A percentile compares a stretch with the other conserved stretches of the same genome.
Conservation (phyloP, 2,113 vertebrate genomes). For the Nycticryphes semicollaris region DNA sequence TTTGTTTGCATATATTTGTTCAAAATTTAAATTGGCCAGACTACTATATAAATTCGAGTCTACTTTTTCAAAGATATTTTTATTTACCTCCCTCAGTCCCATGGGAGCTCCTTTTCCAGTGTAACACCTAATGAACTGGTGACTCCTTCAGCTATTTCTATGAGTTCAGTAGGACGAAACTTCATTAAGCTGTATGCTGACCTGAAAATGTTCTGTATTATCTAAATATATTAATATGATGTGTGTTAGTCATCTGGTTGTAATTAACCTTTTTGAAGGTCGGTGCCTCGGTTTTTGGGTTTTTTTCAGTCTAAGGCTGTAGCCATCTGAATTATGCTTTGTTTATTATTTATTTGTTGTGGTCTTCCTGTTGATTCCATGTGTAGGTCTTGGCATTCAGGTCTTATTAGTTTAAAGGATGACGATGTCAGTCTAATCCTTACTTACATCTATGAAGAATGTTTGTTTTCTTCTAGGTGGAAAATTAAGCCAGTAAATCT, state of each 20-base stretch:
- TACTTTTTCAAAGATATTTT: neutral
- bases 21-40: neutral
- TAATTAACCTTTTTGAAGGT: neutral
- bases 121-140: neutral
- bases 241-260: neutral
- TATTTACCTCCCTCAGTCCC: neutral
- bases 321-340: neutral
- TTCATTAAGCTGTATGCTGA: neutral
- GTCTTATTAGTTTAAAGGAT: neutral
- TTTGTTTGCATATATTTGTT: neutral
- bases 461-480: neutral
- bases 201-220: neutral
- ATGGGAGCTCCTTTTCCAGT: neutral
- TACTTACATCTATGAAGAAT: neutral
- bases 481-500: neutral
- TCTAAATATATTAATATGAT: neutral
- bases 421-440: neutral
- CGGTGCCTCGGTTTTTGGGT: accelerated
- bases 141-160: neutral
- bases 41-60: neutral
- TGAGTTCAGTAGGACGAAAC: neutral
- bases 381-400: neutral
- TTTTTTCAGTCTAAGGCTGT: neutral
- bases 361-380: neutral
- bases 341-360: neutral